Evolutionary conservation across 2,797 vertebrate species (phyloP).

Genomic region (Acrossocheilus fasciatus): DNA sequence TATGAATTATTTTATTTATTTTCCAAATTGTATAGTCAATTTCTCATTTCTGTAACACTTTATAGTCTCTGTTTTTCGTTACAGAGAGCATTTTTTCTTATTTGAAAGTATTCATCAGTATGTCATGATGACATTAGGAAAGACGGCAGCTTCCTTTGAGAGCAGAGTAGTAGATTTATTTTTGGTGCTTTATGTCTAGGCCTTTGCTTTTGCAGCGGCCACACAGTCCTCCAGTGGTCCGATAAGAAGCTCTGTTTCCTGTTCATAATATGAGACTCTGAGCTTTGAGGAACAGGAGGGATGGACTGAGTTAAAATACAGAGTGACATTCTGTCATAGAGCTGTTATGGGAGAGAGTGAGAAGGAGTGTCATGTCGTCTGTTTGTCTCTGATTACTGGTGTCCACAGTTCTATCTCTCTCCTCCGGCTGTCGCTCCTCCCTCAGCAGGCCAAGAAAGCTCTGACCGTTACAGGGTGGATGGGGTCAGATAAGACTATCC

Average conservation of each 20-base stretch:
- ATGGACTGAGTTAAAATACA: slow-evolving; percentile 51
- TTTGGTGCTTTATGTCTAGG: slow-evolving; percentile 59
- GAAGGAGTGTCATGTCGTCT: slow-evolving; percentile 53
- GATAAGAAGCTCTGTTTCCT: slow-evolving; percentile 64
- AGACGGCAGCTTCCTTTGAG: slow-evolving; percentile 24
- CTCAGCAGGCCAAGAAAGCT: slow-evolving; percentile 57
- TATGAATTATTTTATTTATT: not conserved
- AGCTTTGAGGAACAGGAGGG: slow-evolving; percentile 51
- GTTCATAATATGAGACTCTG: slow-evolving; percentile 53
- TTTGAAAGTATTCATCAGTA: not conserved
- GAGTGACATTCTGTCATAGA: slow-evolving; percentile 77
- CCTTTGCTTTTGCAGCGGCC: slow-evolving; percentile 42
- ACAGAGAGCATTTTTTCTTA: not conserved
- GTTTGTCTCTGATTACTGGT: slow-evolving; percentile 71
- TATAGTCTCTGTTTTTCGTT: not conserved
- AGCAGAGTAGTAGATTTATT: slow-evolving; percentile 46
- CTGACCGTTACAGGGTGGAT: slow-evolving; percentile 86
- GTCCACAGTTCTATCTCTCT: slow-evolving; percentile 79
- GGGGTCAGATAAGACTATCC: slow-evolving; percentile 90
- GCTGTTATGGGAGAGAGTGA: slow-evolving; percentile 63
- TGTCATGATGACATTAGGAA: slow-evolving; percentile 1
- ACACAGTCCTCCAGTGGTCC: slow-evolving; percentile 19
- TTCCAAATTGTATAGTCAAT: not conserved
- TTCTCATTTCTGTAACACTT: not conserved
- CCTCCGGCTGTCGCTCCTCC: slow-evolving; percentile 70